Percentiles rank a stretch among this genome's conserved stretches.
Conservation (phyloP, 2,797 vertebrate genomes). For the Microctenopoma lineatum region DNA sequence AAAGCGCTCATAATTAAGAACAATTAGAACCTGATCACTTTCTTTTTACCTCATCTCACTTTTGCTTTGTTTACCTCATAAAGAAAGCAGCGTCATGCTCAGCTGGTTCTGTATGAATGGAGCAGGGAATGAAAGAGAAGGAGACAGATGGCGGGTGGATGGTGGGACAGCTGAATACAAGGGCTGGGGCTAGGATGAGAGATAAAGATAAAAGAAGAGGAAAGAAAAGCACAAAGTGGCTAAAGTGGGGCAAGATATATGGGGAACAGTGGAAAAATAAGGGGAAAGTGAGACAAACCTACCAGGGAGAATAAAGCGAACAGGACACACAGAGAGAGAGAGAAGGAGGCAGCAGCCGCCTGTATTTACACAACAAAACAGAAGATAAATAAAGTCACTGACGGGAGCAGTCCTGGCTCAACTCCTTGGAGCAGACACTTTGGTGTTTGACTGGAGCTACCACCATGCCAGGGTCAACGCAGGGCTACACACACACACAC, state of each 20-base stretch:
- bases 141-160: slow-evolving; percentile 25
- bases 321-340: slow-evolving; percentile 14
- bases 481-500: slow-evolving; percentile 22
- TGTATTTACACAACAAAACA: slow-evolving; percentile 40
- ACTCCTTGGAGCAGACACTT: slow-evolving; percentile 63
- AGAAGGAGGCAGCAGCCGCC: slow-evolving; percentile 9
- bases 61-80: slow-evolving; percentile 38
- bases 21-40: slow-evolving; percentile 58
- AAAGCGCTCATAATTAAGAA: slow-evolving; percentile 52
- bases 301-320: slow-evolving; percentile 10
- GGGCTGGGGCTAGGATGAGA: slow-evolving; percentile 26
- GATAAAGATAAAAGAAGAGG: slow-evolving; percentile 40
- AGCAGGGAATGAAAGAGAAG: slow-evolving; percentile 26
- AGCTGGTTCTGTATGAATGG: slow-evolving; percentile 15
- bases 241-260: slow-evolving; percentile 62
- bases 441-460: slow-evolving; percentile 60
- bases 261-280: slow-evolving; percentile 39
- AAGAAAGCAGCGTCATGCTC: slow-evolving; percentile 25
- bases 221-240: slow-evolving; percentile 20
- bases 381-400: slow-evolving; percentile 69
- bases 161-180: slow-evolving; percentile 19
- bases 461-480: slow-evolving; percentile 60
- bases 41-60: slow-evolving; percentile 32
- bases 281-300: slow-evolving; percentile 32
- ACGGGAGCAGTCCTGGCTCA: slow-evolving; percentile 58